A percentile compares a stretch with the other conserved stretches of the same genome.
Evolutionary conservation across 1,140 invertebrate species (phyloP).

Genomic region (Drosophila prosaltans): DNA sequence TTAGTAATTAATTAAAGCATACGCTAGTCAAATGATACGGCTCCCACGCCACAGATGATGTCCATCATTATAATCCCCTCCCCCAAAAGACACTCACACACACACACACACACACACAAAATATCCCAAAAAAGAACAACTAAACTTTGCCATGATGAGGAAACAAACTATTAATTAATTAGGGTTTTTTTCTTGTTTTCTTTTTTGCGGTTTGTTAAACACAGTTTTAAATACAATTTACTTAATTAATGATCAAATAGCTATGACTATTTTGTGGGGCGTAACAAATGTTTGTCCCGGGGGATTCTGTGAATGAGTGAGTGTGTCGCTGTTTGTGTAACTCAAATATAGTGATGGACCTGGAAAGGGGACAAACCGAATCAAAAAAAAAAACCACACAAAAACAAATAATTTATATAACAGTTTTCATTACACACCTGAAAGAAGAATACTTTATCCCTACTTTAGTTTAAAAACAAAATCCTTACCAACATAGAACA

Average conservation of each 20-base stretch:
- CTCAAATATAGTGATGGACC: too few relatives aligned
- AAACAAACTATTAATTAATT: slow-evolving; percentile 73
- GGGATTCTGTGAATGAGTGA: neutral
- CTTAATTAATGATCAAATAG: slow-evolving; percentile 68
- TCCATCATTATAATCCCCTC: slow-evolving; percentile 20
- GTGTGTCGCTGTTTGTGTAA: too few relatives aligned
- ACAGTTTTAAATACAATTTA: slow-evolving; percentile 48
- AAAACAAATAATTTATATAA: too few relatives aligned
- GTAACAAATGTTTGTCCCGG: slow-evolving; percentile 42
- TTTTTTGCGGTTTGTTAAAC: slow-evolving; percentile 60
- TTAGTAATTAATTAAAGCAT: slow-evolving; percentile 64
- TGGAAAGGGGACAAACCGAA: too few relatives aligned
- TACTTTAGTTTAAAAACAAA: too few relatives aligned
- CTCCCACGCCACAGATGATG: slow-evolving; percentile 33
- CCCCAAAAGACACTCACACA: slow-evolving; percentile 9
- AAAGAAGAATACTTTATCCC: too few relatives aligned
- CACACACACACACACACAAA: too few relatives aligned
- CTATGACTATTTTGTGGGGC: slow-evolving; percentile 58
- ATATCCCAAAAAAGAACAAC: slow-evolving; percentile 17
- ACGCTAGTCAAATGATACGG: slow-evolving; percentile 43
- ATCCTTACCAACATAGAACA: too few relatives aligned
- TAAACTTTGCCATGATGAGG: slow-evolving; percentile 39
- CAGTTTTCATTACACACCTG: too few relatives aligned
- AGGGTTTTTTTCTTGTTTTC: slow-evolving; percentile 7
- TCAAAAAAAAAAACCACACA: neutral